A percentile compares a stretch with the other conserved stretches of the same genome.
Conservation (phyloP, 2,797 vertebrate genomes). For the Microcaecilia unicolor region DNA sequence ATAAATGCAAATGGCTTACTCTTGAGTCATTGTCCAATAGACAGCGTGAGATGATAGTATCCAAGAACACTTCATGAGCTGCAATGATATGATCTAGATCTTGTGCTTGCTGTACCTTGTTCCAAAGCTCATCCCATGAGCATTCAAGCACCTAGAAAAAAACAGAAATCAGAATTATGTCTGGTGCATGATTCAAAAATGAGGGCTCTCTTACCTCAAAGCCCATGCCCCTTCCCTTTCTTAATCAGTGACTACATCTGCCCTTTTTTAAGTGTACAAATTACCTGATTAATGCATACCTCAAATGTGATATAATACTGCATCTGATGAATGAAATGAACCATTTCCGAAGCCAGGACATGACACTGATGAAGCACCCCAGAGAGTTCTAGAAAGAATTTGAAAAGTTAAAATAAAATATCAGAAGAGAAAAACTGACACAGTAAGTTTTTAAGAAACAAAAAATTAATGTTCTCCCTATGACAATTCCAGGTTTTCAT, state of each 20-base stretch:
- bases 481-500: background rate
- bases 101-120: conserved; percentile 88
- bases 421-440: background rate
- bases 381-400: conserved; percentile 74
- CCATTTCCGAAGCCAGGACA: conserved; percentile 94
- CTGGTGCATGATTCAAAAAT: no score
- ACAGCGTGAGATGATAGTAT: conserved; percentile 87
- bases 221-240: no score
- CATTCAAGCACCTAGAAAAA: conserved; percentile 82
- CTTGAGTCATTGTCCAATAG: conserved; percentile 86
- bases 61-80: conserved; percentile 88
- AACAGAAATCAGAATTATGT: background rate
- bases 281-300: conserved; percentile 44
- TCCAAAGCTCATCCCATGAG: conserved; percentile 96
- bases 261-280: no score
- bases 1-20: conserved; percentile 44
- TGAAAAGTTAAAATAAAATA: background rate
- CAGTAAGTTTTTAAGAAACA: background rate
- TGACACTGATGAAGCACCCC: conserved; percentile 95
- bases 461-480: background rate
- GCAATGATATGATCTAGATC: conserved; percentile 95
- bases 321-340: conserved; percentile 98
- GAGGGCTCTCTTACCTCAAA: no score
- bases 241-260: no score
- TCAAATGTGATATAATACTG: conserved; percentile 99